A percentile compares a stretch with the other conserved stretches of the same genome.
Evolutionary conservation across 2,113 vertebrate genomes (phyloP).

Genomic region (Megaceryle maxima): DNA sequence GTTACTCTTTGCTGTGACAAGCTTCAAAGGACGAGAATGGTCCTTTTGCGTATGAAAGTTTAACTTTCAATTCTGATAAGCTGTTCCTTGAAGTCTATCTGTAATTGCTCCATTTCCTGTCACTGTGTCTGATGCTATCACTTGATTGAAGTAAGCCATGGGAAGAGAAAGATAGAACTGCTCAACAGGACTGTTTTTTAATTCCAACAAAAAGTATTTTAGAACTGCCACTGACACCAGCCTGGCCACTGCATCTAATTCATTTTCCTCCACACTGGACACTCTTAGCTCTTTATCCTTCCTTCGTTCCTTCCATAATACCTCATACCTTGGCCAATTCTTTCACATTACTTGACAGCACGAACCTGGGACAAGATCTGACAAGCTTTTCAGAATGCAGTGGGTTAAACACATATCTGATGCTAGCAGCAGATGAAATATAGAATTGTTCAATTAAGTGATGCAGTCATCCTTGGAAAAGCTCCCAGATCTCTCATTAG

Average conservation of each 20-base stretch:
- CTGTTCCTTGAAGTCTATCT: constrained; percentile 45
- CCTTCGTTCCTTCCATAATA: background rate
- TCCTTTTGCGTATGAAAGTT: constrained; percentile 1
- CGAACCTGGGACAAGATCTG: background rate
- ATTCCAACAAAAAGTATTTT: background rate
- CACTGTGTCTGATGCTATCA: constrained; percentile 5
- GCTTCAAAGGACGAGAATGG: constrained; percentile 18
- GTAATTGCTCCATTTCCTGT: constrained; percentile 52
- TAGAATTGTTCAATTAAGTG: constrained; percentile 14
- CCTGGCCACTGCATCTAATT: background rate
- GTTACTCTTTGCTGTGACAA: background rate
- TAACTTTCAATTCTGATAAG: constrained; percentile 27
- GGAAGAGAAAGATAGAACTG: background rate
- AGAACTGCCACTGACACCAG: background rate
- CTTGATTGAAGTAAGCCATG: constrained; percentile 30
- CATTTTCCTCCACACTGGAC: background rate
- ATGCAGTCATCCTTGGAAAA: constrained; percentile 42
- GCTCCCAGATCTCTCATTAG: constrained; percentile 28
- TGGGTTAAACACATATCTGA: background rate
- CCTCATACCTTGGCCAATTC: background rate
- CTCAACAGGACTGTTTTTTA: background rate
- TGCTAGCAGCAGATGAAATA: constrained; percentile 11
- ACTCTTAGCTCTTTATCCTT: background rate
- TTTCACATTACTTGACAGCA: background rate
- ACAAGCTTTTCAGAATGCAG: background rate